phyloP scores from a whole-genome alignment of 35 echinoderm and acorn worm genomes.

The Ptychodera flava region DNA sequence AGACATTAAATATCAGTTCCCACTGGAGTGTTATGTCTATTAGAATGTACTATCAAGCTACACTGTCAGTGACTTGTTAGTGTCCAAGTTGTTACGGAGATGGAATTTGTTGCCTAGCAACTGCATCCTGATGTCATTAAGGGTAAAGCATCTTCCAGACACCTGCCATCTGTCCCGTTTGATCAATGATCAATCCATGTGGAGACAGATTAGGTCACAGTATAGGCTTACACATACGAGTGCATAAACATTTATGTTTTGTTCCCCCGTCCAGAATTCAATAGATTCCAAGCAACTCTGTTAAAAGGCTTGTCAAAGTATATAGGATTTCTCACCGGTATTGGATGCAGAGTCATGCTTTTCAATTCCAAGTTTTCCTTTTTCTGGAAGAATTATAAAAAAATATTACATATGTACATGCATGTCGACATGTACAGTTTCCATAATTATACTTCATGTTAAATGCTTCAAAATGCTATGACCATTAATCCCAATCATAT shows the following conservation, averaged over 20 bases:
- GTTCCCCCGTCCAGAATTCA: too few relatives aligned
- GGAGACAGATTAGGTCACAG: too few relatives aligned
- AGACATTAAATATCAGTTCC: background rate
- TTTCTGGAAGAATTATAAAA: background rate
- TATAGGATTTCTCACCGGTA: background rate
- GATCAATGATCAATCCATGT: too few relatives aligned
- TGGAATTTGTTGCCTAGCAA: background rate
- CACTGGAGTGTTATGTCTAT: background rate
- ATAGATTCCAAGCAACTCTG: too few relatives aligned
- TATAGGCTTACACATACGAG: too few relatives aligned
- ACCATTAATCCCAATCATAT: too few relatives aligned
- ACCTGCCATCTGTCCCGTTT: background rate
- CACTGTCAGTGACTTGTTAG: background rate
- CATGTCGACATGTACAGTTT: too few relatives aligned
- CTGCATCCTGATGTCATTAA: background rate
- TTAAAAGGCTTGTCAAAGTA: too few relatives aligned
- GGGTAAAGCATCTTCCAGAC: background rate
- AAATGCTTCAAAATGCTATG: too few relatives aligned
- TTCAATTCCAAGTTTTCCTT: slow-evolving; percentile 1
- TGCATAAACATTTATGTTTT: too few relatives aligned
- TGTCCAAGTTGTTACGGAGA: background rate
- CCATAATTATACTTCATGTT: too few relatives aligned
- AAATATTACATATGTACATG: background rate
- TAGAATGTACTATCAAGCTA: background rate
- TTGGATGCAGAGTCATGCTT: background rate